Base-by-base conservation (phyloP, 2,888 invertebrate genomes). In the Lepetodrilus schrolli region DNA sequence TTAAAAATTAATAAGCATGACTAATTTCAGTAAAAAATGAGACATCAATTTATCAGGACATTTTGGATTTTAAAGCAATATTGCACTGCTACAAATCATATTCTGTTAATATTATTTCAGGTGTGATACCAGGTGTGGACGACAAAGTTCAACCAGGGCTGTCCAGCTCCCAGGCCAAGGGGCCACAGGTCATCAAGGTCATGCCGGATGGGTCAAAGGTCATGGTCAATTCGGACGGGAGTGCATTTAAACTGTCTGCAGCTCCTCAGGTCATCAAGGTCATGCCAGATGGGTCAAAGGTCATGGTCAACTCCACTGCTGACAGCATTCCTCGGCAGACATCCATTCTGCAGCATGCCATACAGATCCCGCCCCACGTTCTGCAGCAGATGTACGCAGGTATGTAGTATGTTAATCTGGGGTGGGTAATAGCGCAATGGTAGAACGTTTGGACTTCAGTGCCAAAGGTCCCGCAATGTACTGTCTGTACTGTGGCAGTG, bases 351-450 rank as follows among this genome's bases (percentile, higher is more conserved):
- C 80, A 83, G 3, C 83, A 87, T 65, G 79, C 84, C 2, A 73
- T 76, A 8, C 80, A 82, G 48, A 79, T 87, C 47, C 86, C 88
- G 26, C 82, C 82, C 8, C 86, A 87, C 74, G 82, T 84, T 17
- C 76, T 86, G 2, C 84, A 87, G 43, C 87, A 88, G 79, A 83
- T 87, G 82, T 88, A 86, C 81, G 85, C 86, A 69, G 83, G 87
- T 86, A 81, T 51, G 78, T 74, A n/a, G n/a, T n/a, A n/a, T n/a
- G n/a, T n/a, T n/a, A n/a, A n/a, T n/a, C n/a, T n/a, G n/a, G n/a
- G n/a, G n/a, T n/a, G n/a, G n/a, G n/a, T n/a, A n/a, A n/a, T n/a
- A n/a, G n/a, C n/a, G n/a, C n/a, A n/a, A n/a, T n/a, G n/a, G n/a
- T n/a, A n/a, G n/a, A n/a, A n/a, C n/a, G n/a, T n/a, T n/a, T n/a